Percentiles rank a stretch among this genome's conserved stretches.
Evolutionary conservation across 2,113 vertebrate species (phyloP).

Genomic region (Chelonoidis abingdonii): DNA sequence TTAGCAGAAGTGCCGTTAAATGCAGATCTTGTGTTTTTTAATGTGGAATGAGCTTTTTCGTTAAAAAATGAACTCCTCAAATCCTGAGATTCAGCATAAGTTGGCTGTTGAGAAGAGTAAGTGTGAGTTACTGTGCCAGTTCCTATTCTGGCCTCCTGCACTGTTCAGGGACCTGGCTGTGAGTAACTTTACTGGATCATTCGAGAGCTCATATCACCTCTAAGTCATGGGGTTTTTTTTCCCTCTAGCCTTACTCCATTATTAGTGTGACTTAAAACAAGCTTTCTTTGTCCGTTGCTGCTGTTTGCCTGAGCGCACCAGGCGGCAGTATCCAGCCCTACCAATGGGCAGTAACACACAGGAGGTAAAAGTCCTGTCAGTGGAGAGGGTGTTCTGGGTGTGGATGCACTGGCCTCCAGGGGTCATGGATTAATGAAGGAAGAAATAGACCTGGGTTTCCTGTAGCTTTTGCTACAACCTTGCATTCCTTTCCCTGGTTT

Average conservation of each 20-base stretch:
- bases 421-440: background rate
- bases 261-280: background rate
- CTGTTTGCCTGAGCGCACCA: background rate
- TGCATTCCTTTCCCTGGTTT: background rate
- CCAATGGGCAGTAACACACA: background rate
- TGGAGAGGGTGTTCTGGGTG: background rate
- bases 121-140: background rate
- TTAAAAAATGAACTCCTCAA: background rate
- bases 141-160: background rate
- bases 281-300: background rate
- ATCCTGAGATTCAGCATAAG: background rate
- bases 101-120: background rate
- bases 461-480: background rate
- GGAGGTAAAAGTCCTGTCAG: background rate
- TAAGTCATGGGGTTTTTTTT: background rate
- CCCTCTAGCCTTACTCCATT: fast-evolving
- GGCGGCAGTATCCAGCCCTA: background rate
- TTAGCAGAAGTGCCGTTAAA: slow-evolving; percentile 44
- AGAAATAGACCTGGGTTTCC: background rate
- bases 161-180: background rate
- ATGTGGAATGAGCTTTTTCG: background rate
- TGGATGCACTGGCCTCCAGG: background rate
- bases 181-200: background rate
- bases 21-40: background rate
- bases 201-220: background rate